Evolutionary conservation across 2,797 vertebrate genomes (phyloP), one percentile per base, ranked within the genome.

Genomic region (Columba guinea): DNA sequence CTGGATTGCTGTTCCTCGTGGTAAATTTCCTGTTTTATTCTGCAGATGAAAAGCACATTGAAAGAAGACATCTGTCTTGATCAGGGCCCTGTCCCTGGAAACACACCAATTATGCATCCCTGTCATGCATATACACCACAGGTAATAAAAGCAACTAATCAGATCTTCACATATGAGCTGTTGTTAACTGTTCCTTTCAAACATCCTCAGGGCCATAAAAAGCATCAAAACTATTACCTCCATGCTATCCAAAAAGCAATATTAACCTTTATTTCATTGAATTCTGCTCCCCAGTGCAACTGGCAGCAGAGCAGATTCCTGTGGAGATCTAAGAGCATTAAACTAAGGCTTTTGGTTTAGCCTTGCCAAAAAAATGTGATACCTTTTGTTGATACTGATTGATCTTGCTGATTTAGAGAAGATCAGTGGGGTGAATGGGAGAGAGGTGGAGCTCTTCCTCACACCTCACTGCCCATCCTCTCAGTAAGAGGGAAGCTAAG

Each of bases 41-140:
- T 91, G 62, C 74, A 97, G 96, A 89, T 97, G 88, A 97, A 84
- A 94, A 97, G 95, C 32, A 28, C 63, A 1, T 15, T 97, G 84
- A 93, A 94, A 74, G 59, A 89, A 68, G 81, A 51, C 7, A 4
- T 96, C 46, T 97, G 94, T 63, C 63, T 97, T 30, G 94, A 95
- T 70, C 73, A 80, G 18, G 94, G 94, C 20, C 73, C 91, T 14
- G 3, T 75, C 37, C 68, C 87, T 48, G 87, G 76, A 58, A 92
- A 96, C 35, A 93, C 19, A 0, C 90, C 90, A 19, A 59, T 93
- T 68, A 77, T 96, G 78, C 35, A 76, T 80, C 3, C 4, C 28
- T 96, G 94, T 63, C 85, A 93, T 39, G 21, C 22, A 17, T 78
- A 58, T 19, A 65, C 27, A 48, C 2, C 71, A 41, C 94, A 97